A percentile compares a stretch with the other conserved stretches of the same genome.
These are phyloP conservation scores for Agrochola litura DNA, from an alignment of 2,888 invertebrate genomes.

Conservation along the genomic window DNA sequence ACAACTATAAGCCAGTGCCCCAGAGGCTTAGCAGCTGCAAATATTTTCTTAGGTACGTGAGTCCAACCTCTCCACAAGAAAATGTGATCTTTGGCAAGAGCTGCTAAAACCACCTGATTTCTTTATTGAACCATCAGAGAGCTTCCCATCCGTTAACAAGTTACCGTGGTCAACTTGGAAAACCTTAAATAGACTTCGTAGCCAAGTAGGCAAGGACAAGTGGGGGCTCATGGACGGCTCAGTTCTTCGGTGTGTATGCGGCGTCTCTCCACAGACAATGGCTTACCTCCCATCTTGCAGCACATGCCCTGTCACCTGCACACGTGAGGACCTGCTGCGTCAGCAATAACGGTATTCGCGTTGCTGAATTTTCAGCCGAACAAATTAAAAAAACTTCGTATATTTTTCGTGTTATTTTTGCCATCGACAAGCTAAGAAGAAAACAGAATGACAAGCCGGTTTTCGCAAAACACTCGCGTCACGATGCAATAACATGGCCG, in stretches of 20 bases:
- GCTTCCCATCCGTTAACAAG: too few species aligned
- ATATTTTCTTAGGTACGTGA: background rate
- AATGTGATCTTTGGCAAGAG: background rate
- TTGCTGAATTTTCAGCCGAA: too few species aligned
- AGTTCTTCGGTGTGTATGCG: too few species aligned
- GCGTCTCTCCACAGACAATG: too few species aligned
- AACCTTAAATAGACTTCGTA: background rate
- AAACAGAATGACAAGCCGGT: background rate
- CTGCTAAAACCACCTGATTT: background rate
- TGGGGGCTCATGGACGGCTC: background rate
- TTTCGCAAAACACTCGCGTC: constrained; percentile 1
- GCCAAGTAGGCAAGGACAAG: background rate
- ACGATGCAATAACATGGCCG: constrained; percentile 6
- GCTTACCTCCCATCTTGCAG: too few species aligned
- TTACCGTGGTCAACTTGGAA: too few species aligned
- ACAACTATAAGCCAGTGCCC: background rate
- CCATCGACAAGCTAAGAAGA: background rate
- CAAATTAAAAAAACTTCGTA: too few species aligned
- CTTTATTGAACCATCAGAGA: too few species aligned
- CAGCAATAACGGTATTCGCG: too few species aligned
- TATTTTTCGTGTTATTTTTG: background rate
- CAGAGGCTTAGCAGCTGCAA: background rate
- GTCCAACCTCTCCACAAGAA: background rate
- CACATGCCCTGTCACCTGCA: too few species aligned
- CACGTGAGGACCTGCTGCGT: too few species aligned